Percentiles rank a stretch among this genome's conserved stretches.
These are phyloP conservation scores for Tauraco erythrolophus DNA, from an alignment of 2,113 vertebrate genomes.

Conservation along the genomic window DNA sequence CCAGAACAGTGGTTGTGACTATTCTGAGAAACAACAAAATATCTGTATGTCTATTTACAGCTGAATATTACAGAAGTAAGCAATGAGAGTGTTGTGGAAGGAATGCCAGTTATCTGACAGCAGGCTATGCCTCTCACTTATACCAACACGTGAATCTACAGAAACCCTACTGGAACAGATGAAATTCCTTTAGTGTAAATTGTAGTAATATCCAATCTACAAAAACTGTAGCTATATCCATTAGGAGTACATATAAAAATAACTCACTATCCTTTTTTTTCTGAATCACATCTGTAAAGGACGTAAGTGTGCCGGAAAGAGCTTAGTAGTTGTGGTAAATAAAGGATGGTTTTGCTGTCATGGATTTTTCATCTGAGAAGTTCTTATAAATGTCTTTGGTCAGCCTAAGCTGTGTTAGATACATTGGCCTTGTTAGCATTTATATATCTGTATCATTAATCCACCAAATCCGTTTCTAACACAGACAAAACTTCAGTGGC, in stretches of 20 bases:
- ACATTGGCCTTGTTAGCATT: neutral
- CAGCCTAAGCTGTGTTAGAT: neutral
- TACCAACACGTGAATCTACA: neutral
- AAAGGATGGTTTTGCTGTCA: conserved; percentile 42
- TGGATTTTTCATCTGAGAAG: conserved; percentile 36
- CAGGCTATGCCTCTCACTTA: conserved; percentile 27
- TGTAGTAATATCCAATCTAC: neutral
- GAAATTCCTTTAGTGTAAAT: neutral
- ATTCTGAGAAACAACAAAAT: conserved; percentile 31
- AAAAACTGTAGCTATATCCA: neutral
- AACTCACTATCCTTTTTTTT: conserved; percentile 13
- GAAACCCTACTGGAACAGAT: conserved; percentile 30
- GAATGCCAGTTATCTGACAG: conserved; percentile 61
- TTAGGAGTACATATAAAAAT: neutral
- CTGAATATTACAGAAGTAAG: conserved; percentile 53
- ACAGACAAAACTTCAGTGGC: neutral
- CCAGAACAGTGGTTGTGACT: conserved; percentile 16
- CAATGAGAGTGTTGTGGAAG: conserved; percentile 39
- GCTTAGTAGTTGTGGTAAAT: conserved; percentile 45
- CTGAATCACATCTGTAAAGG: conserved; percentile 27
- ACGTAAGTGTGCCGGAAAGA: neutral
- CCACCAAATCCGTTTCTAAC: neutral
- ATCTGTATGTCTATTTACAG: conserved; percentile 56
- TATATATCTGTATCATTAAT: neutral
- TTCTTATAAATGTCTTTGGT: conserved; percentile 28